Conservation (phyloP, 2,797 vertebrate species). For the Cyclura pinguis region DNA sequence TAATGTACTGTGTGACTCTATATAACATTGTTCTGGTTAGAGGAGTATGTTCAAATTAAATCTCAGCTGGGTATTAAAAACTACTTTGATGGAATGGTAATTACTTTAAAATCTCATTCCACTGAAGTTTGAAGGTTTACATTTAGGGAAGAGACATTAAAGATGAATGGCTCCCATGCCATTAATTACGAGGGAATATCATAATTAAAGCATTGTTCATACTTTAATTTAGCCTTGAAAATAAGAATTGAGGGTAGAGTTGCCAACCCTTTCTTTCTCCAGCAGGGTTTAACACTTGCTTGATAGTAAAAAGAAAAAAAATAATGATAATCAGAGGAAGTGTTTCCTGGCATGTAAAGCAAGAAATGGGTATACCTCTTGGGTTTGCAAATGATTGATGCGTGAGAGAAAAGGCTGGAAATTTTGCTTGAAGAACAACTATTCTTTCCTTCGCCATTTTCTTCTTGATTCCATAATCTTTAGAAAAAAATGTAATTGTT, state of each 20-base stretch:
- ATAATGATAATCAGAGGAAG: neutral
- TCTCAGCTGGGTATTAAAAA: constrained; percentile 65
- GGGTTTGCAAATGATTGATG: neutral
- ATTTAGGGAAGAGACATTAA: constrained; percentile 63
- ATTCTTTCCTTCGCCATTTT: neutral
- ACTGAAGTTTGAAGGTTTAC: constrained; percentile 56
- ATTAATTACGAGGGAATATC: constrained; percentile 60
- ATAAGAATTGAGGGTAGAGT: constrained; percentile 14
- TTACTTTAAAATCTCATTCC: constrained; percentile 65
- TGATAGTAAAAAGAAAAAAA: neutral
- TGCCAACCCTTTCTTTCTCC: constrained; percentile 5
- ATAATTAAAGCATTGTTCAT: constrained; percentile 64
- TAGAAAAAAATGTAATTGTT: neutral
- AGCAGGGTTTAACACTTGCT: neutral
- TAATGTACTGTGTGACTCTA: constrained; percentile 67
- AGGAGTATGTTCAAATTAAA: constrained; percentile 63
- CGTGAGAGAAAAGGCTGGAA: neutral
- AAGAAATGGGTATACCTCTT: neutral
- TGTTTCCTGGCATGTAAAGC: neutral
- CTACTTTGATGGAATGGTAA: constrained; percentile 58
- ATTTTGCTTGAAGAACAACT: neutral
- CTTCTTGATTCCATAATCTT: neutral
- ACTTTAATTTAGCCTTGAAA: constrained; percentile 46
- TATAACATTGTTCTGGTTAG: constrained; percentile 71
- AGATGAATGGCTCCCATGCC: constrained; percentile 67